Base-by-base conservation (phyloP, 2,888 invertebrate species). In the Biston betularia region DNA sequence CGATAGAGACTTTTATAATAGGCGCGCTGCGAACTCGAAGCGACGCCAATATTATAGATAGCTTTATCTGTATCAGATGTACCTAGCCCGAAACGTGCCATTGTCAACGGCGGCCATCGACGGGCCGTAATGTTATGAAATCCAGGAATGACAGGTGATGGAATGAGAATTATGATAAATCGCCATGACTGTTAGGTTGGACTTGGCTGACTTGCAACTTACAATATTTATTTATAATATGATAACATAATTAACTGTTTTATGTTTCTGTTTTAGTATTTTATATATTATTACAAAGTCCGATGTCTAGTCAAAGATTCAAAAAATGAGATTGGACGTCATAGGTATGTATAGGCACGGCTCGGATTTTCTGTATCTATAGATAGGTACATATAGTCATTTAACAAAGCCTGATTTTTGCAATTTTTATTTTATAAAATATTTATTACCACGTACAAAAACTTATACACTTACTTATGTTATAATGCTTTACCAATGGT, bases 1-100 rank as follows among this genome's bases (percentile, higher is more conserved):
- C 69, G 75, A 75, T 75, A 75, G 87, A 86, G 86, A 91, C 86
- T 92, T 93, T 90, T 92, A 90, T 91, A 90, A 84, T 85, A 81
- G 62, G 66, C 79, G 80, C 77, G 63, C 78, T 78, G 75, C 73
- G 79, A 80, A 73, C 84, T 79, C 81, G 74, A 78, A 77, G 75
- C 84, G 79, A 82, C 80, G 86, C 83, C 83, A 84, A 85, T 89
- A 87, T 84, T 81, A 81, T 79, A 79, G 85, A 88, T 88, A 86
- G 79, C 77, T 88, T 86, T 90, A 90, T 89, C 89, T 84, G 75
- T 85, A 81, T 86, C 86, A 90, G 86, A 89, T 89, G 89, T 83
- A 38, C 38, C 38, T 38, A 76, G 65, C 71, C 76, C 69, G 71
- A 75, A 82, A 78, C 76, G 78, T 80, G 79, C 82, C 75, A 82